Percentiles rank a stretch among this genome's conserved stretches.
Conservation (phyloP, 1,140 invertebrate genomes). For the Ridgeia piscesae region DNA sequence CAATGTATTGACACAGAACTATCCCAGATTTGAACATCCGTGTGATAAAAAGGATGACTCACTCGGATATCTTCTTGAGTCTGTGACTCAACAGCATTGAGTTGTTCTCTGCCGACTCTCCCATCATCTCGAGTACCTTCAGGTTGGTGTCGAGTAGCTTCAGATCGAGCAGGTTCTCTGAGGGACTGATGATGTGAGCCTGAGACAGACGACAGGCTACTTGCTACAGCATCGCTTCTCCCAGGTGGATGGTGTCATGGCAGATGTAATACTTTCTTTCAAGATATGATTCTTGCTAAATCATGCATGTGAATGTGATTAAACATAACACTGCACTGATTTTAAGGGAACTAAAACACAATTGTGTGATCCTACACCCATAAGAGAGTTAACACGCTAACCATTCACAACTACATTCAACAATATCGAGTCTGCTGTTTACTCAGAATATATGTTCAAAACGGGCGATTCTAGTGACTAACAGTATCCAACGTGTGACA, state of each 20-base stretch:
- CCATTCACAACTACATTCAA: too few relatives aligned
- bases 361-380: too few relatives aligned
- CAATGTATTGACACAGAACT: not conserved
- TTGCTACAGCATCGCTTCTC: not conserved
- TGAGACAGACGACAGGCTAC: constrained; percentile 39
- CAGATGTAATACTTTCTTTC: not conserved
- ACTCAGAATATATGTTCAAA: too few relatives aligned
- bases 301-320: too few relatives aligned
- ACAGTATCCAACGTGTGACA: too few relatives aligned
- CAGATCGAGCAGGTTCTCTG: constrained; percentile 51
- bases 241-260: not conserved
- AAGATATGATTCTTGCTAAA: not conserved
- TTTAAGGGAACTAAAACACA: too few relatives aligned
- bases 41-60: constrained; percentile 28
- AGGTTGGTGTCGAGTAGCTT: constrained; percentile 49
- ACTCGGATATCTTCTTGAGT: constrained; percentile 53
- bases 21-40: not conserved
- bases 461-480: too few relatives aligned
- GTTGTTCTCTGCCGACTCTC: constrained; percentile 49
- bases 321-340: too few relatives aligned
- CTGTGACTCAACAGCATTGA: constrained; percentile 49
- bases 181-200: constrained; percentile 60
- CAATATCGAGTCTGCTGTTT: too few relatives aligned
- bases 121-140: constrained; percentile 22
- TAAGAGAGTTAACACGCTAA: too few relatives aligned